These are phyloP conservation scores for Cephus cinctus DNA, from an alignment of 1,140 invertebrate species.

Conservation along the genomic window DNA sequence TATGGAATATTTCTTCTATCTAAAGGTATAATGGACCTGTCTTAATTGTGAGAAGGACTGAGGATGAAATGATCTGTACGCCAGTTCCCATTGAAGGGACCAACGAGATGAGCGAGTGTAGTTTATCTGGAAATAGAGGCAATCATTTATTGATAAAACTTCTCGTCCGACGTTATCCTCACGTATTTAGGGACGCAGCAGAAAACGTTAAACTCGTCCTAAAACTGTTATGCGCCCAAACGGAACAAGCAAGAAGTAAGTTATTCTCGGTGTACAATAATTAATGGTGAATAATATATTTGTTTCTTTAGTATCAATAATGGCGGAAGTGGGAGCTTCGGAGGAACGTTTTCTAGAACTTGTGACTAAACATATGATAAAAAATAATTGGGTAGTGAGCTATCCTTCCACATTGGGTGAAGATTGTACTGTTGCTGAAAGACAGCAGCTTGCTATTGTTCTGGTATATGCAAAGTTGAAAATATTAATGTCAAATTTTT, in stretches of 20 bases:
- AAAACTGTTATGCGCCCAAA: constrained; percentile 58
- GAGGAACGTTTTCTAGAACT: constrained; percentile 58
- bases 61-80: constrained; percentile 88
- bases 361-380: constrained; percentile 60
- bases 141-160: constrained; percentile 79
- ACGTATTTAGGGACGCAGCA: constrained; percentile 59
- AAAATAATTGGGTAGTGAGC: constrained; percentile 47
- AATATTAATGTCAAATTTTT: constrained; percentile 10
- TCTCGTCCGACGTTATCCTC: constrained; percentile 74
- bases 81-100: constrained; percentile 49
- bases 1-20: no score
- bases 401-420: constrained; percentile 67
- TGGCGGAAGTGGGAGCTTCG: constrained; percentile 41
- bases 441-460: constrained; percentile 62
- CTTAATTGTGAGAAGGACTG: constrained; percentile 77
- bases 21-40: constrained; percentile 77
- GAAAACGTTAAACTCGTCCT: constrained; percentile 57
- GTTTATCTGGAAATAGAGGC: constrained; percentile 80
- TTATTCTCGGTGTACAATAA: constrained; percentile 16
- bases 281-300: constrained; percentile 14
- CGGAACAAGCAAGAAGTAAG: constrained; percentile 44
- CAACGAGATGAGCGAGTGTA: constrained; percentile 55
- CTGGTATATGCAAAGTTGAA: constrained; percentile 57
- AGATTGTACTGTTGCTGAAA: constrained; percentile 53
- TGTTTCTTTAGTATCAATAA: constrained; percentile 34